Base-by-base conservation (phyloP, 2,888 invertebrate species). In the Melieria crassipennis region DNA sequence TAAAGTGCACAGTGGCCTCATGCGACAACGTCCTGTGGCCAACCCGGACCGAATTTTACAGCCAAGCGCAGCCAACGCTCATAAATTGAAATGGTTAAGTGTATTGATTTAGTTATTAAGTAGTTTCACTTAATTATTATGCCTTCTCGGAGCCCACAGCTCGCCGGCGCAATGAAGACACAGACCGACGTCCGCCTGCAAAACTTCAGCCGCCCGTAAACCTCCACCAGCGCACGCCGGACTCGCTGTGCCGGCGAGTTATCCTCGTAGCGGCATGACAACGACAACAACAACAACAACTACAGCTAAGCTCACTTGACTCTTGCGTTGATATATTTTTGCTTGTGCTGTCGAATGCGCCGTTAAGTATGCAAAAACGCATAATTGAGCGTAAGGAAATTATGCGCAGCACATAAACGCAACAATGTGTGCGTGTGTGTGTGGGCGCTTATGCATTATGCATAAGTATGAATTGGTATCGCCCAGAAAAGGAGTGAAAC, bases 71-170 rank as follows among this genome's bases (percentile, higher is more conserved):
- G 65, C 62, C 62, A 52, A 69, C 47, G 42, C 56, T 45, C 46
- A 72, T 65, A 72, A 50, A 48, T 65, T 65, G 71, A 5, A 57
- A 61, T 47, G 47, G 62, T 63, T 58, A 66, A 75, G 76, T 78
- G 76, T 78, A 78, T 78, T 78, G 76, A 78, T 78, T 78, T 72
- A 76, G 75, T 75, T 76, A 76, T 78, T 75, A 77, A 77, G 78
- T 76, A 78, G 76, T 78, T 78, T 77, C 73, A 70, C 73, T 76
- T 76, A 75, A 78, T 78, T 78, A 78, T 76, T 76, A 75, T 76
- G 72, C 73, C 75, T 77, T 75, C 76, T 75, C 75, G 60, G 73
- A 71, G 71, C 58, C 56, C 57, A 67, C 30, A 30, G 3, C 30
- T 30, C 30, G 30, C 30, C 30, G 1, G 30, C 30, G 50, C 7